Conservation (phyloP, 2,113 vertebrate species). For the Sterrhoptilus dennistouni region DNA sequence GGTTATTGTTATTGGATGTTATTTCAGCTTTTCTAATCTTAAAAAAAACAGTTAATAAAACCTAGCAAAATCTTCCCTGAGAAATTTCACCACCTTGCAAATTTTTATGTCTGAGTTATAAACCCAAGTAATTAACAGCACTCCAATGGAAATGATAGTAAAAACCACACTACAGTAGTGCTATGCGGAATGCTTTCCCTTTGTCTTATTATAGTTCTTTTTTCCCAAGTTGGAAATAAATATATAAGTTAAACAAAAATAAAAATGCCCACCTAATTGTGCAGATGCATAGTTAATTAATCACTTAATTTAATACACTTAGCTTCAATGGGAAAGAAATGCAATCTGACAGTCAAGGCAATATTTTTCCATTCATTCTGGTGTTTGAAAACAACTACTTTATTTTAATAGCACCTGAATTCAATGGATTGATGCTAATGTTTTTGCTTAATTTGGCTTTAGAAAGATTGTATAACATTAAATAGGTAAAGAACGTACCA, state of each 20-base stretch:
- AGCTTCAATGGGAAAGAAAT: conserved; percentile 27
- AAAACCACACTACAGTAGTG: background rate
- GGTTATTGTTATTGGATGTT: background rate
- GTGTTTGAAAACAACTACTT: conserved; percentile 24
- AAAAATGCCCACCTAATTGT: conserved; percentile 58
- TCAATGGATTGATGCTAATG: conserved; percentile 16
- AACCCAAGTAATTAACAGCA: background rate
- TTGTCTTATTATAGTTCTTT: background rate
- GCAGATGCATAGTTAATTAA: conserved; percentile 54
- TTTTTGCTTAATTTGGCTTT: conserved; percentile 32
- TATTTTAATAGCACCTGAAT: background rate
- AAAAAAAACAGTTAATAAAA: background rate
- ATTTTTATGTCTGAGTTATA: background rate
- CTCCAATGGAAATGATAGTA: background rate
- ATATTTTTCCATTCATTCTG: conserved; percentile 12
- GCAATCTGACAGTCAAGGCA: conserved; percentile 31
- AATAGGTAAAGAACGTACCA: background rate
- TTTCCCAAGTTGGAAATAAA: conserved; percentile 15
- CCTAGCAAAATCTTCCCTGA: background rate
- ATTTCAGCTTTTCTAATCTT: background rate
- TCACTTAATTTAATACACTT: conserved; percentile 59
- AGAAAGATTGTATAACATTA: conserved; percentile 14
- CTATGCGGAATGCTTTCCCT: background rate
- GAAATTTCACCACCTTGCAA: background rate
- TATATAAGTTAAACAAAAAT: conserved; percentile 29